Evolutionary conservation across 2,113 vertebrate genomes (phyloP).

Genomic region (Hemiprocne comata): DNA sequence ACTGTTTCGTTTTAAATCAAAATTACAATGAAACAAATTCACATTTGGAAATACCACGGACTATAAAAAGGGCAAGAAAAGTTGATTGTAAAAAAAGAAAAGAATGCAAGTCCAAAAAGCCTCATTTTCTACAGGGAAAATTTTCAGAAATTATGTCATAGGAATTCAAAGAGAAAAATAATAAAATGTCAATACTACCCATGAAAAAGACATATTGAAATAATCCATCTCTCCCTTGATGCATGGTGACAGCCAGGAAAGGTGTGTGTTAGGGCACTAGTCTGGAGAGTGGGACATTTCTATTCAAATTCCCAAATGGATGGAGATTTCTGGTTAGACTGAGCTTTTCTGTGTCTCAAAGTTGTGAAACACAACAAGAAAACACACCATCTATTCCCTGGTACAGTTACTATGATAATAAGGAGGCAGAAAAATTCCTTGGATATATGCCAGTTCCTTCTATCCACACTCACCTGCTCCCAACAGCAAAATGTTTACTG

Average conservation of each 20-base stretch:
- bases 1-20: not conserved
- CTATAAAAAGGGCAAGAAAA: not conserved
- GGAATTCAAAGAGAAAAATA: not conserved
- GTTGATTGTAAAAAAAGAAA: no score
- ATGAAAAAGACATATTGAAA: not conserved
- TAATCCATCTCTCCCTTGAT: not conserved
- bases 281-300: not conserved
- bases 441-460: constrained; percentile 1
- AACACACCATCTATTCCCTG: not conserved
- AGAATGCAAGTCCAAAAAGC: not conserved
- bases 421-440: not conserved
- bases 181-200: not conserved
- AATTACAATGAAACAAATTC: not conserved
- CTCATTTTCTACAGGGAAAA: not conserved
- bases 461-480: not conserved
- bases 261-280: not conserved
- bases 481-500: not conserved
- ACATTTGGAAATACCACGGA: not conserved
- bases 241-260: not conserved
- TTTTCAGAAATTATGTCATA: not conserved
- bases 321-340: not conserved
- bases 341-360: not conserved
- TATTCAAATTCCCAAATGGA: not conserved
- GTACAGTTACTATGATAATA: not conserved
- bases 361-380: not conserved